phyloP scores from a whole-genome alignment of 2,888 invertebrate genomes.

The Noctuana brunneofusca region DNA sequence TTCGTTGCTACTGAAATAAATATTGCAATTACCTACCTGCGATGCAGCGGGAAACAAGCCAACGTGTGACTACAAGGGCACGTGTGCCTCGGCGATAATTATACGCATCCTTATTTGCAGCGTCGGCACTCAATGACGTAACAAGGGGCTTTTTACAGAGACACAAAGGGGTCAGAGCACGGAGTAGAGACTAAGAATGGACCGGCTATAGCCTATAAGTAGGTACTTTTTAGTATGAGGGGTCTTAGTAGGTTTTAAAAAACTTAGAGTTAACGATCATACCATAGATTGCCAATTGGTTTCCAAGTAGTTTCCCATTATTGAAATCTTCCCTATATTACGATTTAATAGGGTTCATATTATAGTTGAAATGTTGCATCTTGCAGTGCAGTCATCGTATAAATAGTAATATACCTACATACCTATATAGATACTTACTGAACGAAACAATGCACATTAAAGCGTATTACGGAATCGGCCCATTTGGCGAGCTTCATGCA shows the following conservation, averaged over 20 bases:
- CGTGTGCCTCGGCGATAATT: conserved; percentile 36
- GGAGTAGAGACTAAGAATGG: too few species aligned
- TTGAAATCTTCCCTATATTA: too few species aligned
- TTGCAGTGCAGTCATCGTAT: too few species aligned
- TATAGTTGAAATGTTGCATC: too few species aligned
- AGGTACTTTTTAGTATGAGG: too few species aligned
- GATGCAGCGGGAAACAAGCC: conserved; percentile 61
- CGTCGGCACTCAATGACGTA: conserved; percentile 4
- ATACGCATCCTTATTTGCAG: conserved; percentile 25
- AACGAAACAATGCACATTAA: neutral
- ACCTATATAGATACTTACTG: neutral
- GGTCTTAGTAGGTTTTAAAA: too few species aligned
- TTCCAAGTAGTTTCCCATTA: too few species aligned
- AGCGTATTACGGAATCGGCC: neutral
- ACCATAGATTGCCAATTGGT: too few species aligned
- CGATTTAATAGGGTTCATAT: too few species aligned
- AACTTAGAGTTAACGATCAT: too few species aligned
- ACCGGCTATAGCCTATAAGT: too few species aligned
- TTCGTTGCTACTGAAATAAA: conserved; percentile 52
- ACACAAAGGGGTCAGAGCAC: neutral
- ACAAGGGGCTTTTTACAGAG: neutral
- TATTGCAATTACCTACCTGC: conserved; percentile 53
- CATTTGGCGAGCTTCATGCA: conserved; percentile 8
- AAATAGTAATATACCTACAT: too few species aligned
- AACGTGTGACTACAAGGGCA: conserved; percentile 46